phyloP scores from a whole-genome alignment of 2,797 vertebrate genomes.

The Acipenser ruthenus region DNA sequence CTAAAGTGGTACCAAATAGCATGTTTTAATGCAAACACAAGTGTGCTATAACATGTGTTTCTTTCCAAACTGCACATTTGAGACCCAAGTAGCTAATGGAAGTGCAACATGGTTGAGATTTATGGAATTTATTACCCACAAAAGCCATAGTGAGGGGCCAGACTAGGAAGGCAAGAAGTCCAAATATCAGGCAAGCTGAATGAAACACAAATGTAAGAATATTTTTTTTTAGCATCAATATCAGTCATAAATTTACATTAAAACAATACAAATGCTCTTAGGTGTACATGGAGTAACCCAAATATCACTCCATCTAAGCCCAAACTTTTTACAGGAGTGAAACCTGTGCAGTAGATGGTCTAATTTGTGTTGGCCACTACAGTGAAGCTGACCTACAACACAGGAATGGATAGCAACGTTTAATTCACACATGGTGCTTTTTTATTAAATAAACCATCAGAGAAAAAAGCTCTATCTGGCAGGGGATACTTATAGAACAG shows the following conservation, averaged over 20 bases:
- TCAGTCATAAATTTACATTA: not conserved
- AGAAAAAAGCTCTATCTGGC: too few species aligned
- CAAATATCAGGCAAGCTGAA: conserved; percentile 44
- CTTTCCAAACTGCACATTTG: too few species aligned
- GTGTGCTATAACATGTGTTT: not conserved
- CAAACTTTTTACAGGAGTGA: not conserved
- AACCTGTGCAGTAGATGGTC: not conserved
- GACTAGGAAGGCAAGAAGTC: conserved; percentile 40
- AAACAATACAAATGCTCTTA: not conserved
- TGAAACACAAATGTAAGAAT: conserved; percentile 14
- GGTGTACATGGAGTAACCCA: too few species aligned
- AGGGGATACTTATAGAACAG: too few species aligned
- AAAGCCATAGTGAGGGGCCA: conserved; percentile 51
- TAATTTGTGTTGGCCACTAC: not conserved
- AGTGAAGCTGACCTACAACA: not conserved
- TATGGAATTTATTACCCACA: conserved; percentile 37
- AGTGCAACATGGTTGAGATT: not conserved
- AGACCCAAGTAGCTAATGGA: too few species aligned
- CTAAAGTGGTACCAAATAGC: too few species aligned
- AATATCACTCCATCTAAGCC: not conserved
- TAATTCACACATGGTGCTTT: too few species aligned
- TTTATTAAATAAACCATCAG: too few species aligned
- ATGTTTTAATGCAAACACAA: too few species aligned
- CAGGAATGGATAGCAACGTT: too few species aligned
- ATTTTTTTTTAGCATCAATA: too few species aligned